These are phyloP conservation scores for Aleiodes alternator DNA, from an alignment of 2,888 invertebrate genomes.

Conservation along the genomic window DNA sequence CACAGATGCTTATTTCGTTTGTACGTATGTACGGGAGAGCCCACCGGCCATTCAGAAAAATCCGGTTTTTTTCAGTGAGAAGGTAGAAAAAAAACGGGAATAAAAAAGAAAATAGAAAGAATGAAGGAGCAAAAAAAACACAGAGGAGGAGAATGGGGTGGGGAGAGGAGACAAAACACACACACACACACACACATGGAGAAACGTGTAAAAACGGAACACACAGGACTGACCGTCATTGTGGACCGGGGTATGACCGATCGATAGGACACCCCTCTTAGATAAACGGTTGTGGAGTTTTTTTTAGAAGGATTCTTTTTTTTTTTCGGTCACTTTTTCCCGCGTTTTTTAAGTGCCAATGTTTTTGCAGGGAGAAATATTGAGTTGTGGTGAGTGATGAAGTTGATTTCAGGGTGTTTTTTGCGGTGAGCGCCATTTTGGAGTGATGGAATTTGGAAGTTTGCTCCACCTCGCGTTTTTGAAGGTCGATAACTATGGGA, in stretches of 20 bases:
- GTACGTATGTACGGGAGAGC: slow-evolving; percentile 32
- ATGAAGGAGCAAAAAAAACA: slow-evolving; percentile 39
- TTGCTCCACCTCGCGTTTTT: too few relatives aligned
- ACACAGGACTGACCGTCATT: slow-evolving; percentile 50
- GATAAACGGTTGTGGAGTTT: slow-evolving; percentile 33
- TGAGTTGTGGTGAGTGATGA: too few relatives aligned
- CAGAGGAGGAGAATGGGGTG: slow-evolving; percentile 42
- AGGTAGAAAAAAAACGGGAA: slow-evolving; percentile 47
- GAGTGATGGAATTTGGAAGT: too few relatives aligned
- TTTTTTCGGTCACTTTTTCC: not conserved
- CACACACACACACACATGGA: not conserved
- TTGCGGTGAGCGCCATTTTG: too few relatives aligned
- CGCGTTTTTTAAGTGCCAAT: too few relatives aligned
- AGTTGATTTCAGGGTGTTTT: too few relatives aligned
- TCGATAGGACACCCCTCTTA: slow-evolving; percentile 42
- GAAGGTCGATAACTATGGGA: too few relatives aligned
- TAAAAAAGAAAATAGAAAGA: slow-evolving; percentile 51
- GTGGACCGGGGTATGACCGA: slow-evolving; percentile 43
- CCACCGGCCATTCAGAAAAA: slow-evolving; percentile 64
- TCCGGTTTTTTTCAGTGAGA: slow-evolving; percentile 63
- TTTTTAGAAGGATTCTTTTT: slow-evolving; percentile 6
- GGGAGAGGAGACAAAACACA: not conserved
- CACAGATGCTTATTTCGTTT: slow-evolving; percentile 69
- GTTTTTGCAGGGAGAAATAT: too few relatives aligned
- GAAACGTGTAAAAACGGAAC: slow-evolving; percentile 19